Evolutionary conservation across 2,888 invertebrate species (phyloP).

Genomic region (Silvanus unidentatus): DNA sequence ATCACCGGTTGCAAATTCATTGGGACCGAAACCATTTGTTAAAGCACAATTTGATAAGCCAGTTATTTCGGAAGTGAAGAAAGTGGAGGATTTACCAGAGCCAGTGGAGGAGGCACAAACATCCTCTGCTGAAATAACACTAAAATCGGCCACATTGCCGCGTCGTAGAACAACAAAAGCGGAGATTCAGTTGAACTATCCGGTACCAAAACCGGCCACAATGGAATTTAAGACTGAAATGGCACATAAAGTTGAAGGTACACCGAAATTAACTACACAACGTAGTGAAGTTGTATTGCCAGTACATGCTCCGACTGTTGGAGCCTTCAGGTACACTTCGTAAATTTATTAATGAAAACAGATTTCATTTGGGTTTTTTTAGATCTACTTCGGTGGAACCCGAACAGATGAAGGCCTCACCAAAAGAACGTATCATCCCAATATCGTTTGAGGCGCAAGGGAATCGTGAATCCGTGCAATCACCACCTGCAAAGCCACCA

Average conservation of each 20-base stretch:
- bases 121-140: slow-evolving; percentile 59
- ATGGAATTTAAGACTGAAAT: slow-evolving; percentile 58
- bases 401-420: slow-evolving; percentile 31
- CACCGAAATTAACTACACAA: slow-evolving; percentile 46
- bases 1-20: slow-evolving; percentile 27
- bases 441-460: slow-evolving; percentile 50
- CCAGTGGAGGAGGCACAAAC: slow-evolving; percentile 47
- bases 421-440: slow-evolving; percentile 63
- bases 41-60: slow-evolving; percentile 28
- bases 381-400: slow-evolving; percentile 7
- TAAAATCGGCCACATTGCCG: slow-evolving; percentile 63
- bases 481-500: slow-evolving; percentile 46
- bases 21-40: slow-evolving; percentile 35
- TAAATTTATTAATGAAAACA: slow-evolving; percentile 5
- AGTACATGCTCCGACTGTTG: slow-evolving; percentile 40
- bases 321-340: slow-evolving; percentile 1
- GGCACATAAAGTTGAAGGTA: slow-evolving; percentile 51
- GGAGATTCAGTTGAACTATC: slow-evolving; percentile 57
- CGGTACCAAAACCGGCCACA: slow-evolving; percentile 40
- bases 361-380: too few relatives aligned
- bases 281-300: slow-evolving; percentile 55
- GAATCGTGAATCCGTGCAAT: slow-evolving; percentile 31
- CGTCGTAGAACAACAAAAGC: slow-evolving; percentile 60
- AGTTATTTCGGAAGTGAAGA: slow-evolving; percentile 22
- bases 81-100: slow-evolving; percentile 26